Conservation (phyloP, 2,797 vertebrate species). For the Muscicapa comitata region DNA sequence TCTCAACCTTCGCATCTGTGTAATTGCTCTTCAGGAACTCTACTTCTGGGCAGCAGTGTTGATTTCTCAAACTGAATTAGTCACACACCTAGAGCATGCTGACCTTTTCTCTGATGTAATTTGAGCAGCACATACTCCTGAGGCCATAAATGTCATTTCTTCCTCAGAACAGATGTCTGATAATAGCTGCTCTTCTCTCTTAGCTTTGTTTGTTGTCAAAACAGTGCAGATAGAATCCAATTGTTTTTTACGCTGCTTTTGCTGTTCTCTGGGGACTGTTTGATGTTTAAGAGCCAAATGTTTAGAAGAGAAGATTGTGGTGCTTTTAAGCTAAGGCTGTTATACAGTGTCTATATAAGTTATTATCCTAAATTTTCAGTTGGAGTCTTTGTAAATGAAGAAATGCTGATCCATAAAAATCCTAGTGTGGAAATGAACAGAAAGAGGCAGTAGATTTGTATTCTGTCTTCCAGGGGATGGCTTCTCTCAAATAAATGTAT, state of each 20-base stretch:
- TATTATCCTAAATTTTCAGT: slow-evolving; percentile 10
- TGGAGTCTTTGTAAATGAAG: neutral
- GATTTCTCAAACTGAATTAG: slow-evolving; percentile 13
- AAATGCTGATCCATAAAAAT: slow-evolving; percentile 4
- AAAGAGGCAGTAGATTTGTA: neutral
- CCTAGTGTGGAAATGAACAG: neutral
- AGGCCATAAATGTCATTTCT: slow-evolving; percentile 42
- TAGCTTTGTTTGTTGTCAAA: slow-evolving; percentile 52
- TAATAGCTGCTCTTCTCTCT: slow-evolving; percentile 37
- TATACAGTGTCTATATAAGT: neutral
- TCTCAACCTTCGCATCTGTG: neutral
- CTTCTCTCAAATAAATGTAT: neutral
- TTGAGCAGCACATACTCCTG: slow-evolving; percentile 20
- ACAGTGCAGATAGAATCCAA: slow-evolving; percentile 20
- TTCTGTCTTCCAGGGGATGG: neutral
- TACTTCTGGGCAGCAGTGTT: neutral
- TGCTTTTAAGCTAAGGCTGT: slow-evolving; percentile 20
- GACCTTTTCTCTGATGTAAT: slow-evolving; percentile 47
- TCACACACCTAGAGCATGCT: slow-evolving; percentile 21
- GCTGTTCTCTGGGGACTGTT: neutral
- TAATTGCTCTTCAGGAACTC: neutral
- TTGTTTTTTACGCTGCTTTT: neutral
- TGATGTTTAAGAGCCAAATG: slow-evolving; percentile 11
- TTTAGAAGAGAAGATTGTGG: slow-evolving; percentile 12
- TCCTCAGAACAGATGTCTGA: slow-evolving; percentile 45